phyloP scores from a whole-genome alignment of 64 coral and sea anemone genomes.

The Astreopora myriophthalma region DNA sequence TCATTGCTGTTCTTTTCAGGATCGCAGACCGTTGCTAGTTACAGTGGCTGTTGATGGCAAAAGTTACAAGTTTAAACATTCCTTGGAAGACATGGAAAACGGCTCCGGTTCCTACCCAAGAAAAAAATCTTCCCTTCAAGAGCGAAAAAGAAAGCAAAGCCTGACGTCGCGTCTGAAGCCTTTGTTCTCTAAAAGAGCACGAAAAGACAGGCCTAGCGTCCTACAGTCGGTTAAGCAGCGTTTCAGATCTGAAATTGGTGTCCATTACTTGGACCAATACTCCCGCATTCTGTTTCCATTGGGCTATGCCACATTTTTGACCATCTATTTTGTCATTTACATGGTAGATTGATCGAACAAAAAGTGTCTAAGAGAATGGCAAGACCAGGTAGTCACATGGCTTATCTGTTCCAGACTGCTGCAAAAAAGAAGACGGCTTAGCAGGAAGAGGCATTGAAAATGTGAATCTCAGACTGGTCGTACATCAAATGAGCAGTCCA shows the following conservation, averaged over 20 bases:
- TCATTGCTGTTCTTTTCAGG: not conserved
- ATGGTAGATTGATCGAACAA: not conserved
- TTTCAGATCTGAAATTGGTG: conserved; percentile 14
- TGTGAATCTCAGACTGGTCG: too few relatives aligned
- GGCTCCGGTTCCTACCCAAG: not conserved
- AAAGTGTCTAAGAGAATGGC: too few relatives aligned
- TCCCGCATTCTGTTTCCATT: conserved; percentile 78
- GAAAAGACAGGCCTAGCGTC: not conserved
- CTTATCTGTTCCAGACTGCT: too few relatives aligned
- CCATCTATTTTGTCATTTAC: conserved; percentile 83
- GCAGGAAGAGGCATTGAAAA: too few relatives aligned
- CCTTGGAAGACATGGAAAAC: conserved; percentile 63
- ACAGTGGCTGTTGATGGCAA: conserved; percentile 61
- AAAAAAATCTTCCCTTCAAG: not conserved
- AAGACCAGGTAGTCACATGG: too few relatives aligned
- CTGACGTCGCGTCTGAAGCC: conserved; percentile 26
- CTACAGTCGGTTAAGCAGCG: not conserved
- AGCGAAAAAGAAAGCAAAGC: conserved; percentile 23
- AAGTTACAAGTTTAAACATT: conserved; percentile 55
- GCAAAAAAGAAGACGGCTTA: too few relatives aligned
- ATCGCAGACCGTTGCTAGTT: conserved; percentile 50
- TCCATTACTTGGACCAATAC: conserved; percentile 71
- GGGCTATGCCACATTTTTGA: conserved; percentile 67
- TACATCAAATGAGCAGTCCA: too few relatives aligned
- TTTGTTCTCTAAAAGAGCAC: not conserved